These are phyloP conservation scores for Semnornis frantzii DNA, from an alignment of 2,113 vertebrate species.

Conservation along the genomic window DNA sequence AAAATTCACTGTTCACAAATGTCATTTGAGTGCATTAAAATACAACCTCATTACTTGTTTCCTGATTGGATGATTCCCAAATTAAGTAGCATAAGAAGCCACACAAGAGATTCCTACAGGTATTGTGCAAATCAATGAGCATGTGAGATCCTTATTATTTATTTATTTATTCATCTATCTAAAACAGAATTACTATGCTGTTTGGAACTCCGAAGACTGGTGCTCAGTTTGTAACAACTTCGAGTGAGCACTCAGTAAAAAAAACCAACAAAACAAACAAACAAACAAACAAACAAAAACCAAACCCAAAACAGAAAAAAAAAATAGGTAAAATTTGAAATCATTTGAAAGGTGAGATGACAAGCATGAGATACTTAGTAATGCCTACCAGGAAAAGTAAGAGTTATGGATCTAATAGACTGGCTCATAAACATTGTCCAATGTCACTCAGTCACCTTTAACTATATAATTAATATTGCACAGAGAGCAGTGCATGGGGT, in stretches of 20 bases:
- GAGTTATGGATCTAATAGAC: background rate
- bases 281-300: background rate
- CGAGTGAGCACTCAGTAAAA: background rate
- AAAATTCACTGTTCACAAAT: background rate
- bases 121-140: background rate
- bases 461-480: background rate
- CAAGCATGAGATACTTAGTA: background rate
- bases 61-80: background rate
- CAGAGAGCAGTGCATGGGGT: background rate
- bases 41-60: background rate
- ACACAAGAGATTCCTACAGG: background rate
- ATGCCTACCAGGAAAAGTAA: background rate
- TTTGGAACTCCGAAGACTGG: background rate
- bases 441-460: background rate
- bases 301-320: no score
- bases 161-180: no score
- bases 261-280: background rate
- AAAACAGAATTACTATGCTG: background rate
- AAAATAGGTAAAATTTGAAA: background rate
- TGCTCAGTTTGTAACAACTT: background rate
- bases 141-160: background rate
- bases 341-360: background rate
- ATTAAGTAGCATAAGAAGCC: background rate
- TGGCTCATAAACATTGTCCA: background rate
- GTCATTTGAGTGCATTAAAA: background rate